Evolutionary conservation across 1,140 invertebrate genomes (phyloP).

Genomic region (Papilio machaon): DNA sequence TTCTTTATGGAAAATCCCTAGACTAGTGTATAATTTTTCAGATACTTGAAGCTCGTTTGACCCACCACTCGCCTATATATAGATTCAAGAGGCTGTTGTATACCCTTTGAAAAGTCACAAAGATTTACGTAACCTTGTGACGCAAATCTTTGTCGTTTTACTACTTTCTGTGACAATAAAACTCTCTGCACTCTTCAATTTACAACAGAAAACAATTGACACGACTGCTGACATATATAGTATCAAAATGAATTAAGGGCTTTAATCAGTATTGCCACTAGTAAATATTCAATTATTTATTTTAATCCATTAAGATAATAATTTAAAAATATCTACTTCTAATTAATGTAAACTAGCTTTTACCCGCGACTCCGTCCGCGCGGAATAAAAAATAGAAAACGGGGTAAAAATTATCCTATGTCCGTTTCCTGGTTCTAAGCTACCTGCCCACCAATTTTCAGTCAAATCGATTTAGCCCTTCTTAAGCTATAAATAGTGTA

Average conservation of each 20-base stretch:
- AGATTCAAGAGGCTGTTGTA: slow-evolving; percentile 17
- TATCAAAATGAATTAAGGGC: neutral
- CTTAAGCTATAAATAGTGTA: too few relatives aligned
- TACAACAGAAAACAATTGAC: neutral
- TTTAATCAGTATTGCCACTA: neutral
- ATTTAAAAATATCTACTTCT: too few relatives aligned
- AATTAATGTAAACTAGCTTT: too few relatives aligned
- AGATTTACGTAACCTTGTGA: slow-evolving; percentile 23
- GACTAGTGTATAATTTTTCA: neutral
- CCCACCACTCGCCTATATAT: slow-evolving; percentile 8
- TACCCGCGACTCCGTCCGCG: too few relatives aligned
- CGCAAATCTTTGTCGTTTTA: slow-evolving; percentile 8
- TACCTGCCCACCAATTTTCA: too few relatives aligned
- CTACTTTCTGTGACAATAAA: slow-evolving; percentile 1
- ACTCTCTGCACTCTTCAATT: neutral
- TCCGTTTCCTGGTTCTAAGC: too few relatives aligned
- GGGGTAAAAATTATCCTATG: too few relatives aligned
- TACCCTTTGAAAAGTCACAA: slow-evolving; percentile 14
- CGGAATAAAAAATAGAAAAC: too few relatives aligned
- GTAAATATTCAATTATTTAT: neutral
- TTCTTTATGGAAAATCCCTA: neutral
- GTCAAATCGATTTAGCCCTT: too few relatives aligned
- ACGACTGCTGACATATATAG: neutral
- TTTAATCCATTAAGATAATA: too few relatives aligned
- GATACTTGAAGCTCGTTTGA: neutral